Conservation (phyloP, 2,797 vertebrate species). For the Fistularia tabacaria region DNA sequence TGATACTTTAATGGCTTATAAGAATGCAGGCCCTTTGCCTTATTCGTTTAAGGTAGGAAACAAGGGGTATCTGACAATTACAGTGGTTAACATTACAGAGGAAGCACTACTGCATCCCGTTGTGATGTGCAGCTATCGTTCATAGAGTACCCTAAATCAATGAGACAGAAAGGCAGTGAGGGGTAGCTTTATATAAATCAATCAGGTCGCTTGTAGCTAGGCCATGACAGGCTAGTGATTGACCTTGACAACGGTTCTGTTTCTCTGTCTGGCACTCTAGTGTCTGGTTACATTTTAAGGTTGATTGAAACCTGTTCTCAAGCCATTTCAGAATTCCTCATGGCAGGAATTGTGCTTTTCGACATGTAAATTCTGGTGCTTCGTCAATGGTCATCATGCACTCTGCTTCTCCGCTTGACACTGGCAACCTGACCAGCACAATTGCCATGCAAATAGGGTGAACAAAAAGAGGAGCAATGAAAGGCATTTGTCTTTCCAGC, state of each 20-base stretch:
- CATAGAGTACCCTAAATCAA: constrained; percentile 61
- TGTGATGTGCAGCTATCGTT: constrained; percentile 45
- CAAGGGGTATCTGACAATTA: constrained; percentile 23
- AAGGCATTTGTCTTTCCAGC: constrained; percentile 15
- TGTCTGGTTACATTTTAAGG: constrained; percentile 66
- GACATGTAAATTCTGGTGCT: too few species aligned
- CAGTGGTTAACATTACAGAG: constrained; percentile 56
- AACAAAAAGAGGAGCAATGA: not conserved
- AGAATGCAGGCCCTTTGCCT: constrained; percentile 3
- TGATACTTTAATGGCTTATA: constrained; percentile 31
- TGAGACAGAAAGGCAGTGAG: constrained; percentile 53
- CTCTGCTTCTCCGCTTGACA: constrained; percentile 1
- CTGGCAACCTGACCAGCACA: not conserved
- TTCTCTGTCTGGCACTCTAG: constrained; percentile 48
- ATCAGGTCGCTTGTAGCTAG: constrained; percentile 60
- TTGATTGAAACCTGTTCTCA: constrained; percentile 61
- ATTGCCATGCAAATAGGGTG: not conserved
- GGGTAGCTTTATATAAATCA: constrained; percentile 58
- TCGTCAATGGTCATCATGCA: not conserved
- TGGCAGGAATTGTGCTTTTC: constrained; percentile 37
- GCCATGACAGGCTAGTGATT: constrained; percentile 55
- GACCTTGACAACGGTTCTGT: constrained; percentile 66
- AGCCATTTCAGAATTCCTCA: constrained; percentile 60
- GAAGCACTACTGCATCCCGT: constrained; percentile 29
- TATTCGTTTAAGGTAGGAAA: constrained; percentile 45